A percentile compares a stretch with the other conserved stretches of the same genome.
phyloP scores from a whole-genome alignment of 2,797 vertebrate species.

The Sebastes paucispinis region DNA sequence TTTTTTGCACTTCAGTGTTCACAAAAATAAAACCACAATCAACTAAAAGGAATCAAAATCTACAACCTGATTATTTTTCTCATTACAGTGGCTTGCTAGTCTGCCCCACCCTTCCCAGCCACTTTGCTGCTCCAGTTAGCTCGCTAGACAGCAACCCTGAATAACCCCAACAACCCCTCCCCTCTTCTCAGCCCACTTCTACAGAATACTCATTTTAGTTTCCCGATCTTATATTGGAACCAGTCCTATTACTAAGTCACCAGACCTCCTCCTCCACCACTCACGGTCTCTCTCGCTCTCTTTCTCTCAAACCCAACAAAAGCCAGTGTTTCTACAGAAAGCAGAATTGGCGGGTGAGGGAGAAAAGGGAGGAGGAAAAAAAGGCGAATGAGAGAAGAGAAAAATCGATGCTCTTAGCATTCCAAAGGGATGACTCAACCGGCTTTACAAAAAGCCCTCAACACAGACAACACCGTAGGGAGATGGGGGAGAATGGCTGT shows the following conservation, averaged over 20 bases:
- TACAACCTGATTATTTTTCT: not conserved
- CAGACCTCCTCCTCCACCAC: constrained; percentile 25
- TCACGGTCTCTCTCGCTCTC: constrained; percentile 16
- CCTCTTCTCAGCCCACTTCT: constrained; percentile 16
- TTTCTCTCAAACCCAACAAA: constrained; percentile 56
- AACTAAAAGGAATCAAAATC: not conserved
- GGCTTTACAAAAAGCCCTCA: constrained; percentile 55
- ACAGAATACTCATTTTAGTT: constrained; percentile 39
- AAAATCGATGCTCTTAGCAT: constrained; percentile 76
- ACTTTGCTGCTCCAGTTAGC: constrained; percentile 37
- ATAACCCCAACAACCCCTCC: constrained; percentile 43
- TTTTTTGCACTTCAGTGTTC: not conserved
- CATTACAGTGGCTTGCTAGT: not conserved
- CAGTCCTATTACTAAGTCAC: constrained; percentile 45
- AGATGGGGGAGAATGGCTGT: constrained; percentile 31
- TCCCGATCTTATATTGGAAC: constrained; percentile 48
- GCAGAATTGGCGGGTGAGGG: constrained; percentile 45
- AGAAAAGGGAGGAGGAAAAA: constrained; percentile 37
- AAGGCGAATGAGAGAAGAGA: constrained; percentile 44
- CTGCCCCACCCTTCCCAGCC: constrained; percentile 12
- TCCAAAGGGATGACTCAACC: constrained; percentile 80
- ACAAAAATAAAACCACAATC: not conserved
- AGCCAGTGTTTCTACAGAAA: constrained; percentile 50
- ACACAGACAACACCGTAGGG: constrained; percentile 44
- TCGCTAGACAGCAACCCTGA: constrained; percentile 29